Base-by-base conservation (phyloP, 2,888 invertebrate species). In the Melipona beecheii region DNA sequence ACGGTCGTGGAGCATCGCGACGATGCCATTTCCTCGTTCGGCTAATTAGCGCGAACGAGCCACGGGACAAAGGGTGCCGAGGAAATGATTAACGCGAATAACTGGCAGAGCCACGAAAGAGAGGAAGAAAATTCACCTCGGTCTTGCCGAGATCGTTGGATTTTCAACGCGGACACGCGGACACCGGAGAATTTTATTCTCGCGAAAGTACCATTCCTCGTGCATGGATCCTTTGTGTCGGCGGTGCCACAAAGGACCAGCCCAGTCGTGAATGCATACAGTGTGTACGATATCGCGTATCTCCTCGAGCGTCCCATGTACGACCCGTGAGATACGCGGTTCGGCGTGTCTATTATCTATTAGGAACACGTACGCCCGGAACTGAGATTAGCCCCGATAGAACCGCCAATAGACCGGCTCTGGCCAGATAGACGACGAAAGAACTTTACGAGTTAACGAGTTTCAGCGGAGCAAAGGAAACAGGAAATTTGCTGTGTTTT, bases 161-260 rank as follows among this genome's bases (percentile, higher is more conserved):
- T 43, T 56, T 24, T 19, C 36, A 2, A 0, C 43, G 43, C 43
- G 43, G 11, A 43, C 43, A 9, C n/a, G 2, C 17, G 17, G 5
- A 66, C 66, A 15, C n/a, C 50, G 27, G 62, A 50, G 56, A 62
- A 50, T 69, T 69, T 52, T 36, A 65, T 72, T 66, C 58, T 54
- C 27, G 0, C 15, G 21, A 4, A 36, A 36, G 17, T 43, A 3
- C 65, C 64, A 69, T 73, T 75, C 52, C 74, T 17, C 56, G 36
- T 70, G 36, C 54, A 15, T 60, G 73, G 68, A 60, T 62, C 76
- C 84, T 84, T 86, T 83, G 83, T 83, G 83, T 83, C 73, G 73
- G 60, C 31, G 66, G 52, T 21, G 64, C 60, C 60, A 89, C 86
- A 87, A 89, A 89, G 87, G 86, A 74, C 65, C 72, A 73, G 69